Evolutionary conservation across 92 coral and sea anemone species (phyloP), one percentile per base, ranked within the genome.

Genomic region (Chrysogorgia sp.): DNA sequence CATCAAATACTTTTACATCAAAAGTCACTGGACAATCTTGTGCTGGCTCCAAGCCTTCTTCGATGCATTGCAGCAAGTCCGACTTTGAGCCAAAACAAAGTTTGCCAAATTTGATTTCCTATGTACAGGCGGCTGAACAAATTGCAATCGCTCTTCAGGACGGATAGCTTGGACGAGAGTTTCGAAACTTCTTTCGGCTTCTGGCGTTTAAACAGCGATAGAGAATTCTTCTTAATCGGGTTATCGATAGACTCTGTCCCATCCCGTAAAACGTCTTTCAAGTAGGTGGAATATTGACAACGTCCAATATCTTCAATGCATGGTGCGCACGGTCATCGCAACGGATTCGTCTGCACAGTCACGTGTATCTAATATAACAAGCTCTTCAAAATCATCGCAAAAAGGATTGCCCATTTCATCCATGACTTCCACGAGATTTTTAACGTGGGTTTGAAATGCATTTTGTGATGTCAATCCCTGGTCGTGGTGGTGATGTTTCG

Each of bases 1-100:
- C 87, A 71, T 87, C 87, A 71, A 78, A 79, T 34, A 87, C 84
- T 86, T 82, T 82, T 21, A 63, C 31, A 50, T 77, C 87, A 34
- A 15, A 31, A 32, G 19, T 37, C 19, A 40, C 2, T 1, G 32
- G 14, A 15, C n/a, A 7, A n/a, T 47, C 53, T 47, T 47, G 17
- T 37, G 43, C 43, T 37, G 43, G 12, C 43, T 37, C 43, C 43
- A 37, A 37, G 37, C 20, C 50, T 74, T 32, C 58, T 8, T 21
- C 66, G 35, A 40, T 0, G 55, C 82, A 63, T 22, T 15, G 10
- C 17, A 43, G 49, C 70, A 81, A 30, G 22, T 75, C 83, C 23
- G 90, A 86, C 52, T 84, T 84, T 7, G 53, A 6, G 53, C 53
- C 64, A 32, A 69, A 67, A 19, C 29, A 41, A 55, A 82, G 74